Evolutionary conservation across 2,888 invertebrate genomes (phyloP).

Genomic region (Apomyelois bistriatella): DNA sequence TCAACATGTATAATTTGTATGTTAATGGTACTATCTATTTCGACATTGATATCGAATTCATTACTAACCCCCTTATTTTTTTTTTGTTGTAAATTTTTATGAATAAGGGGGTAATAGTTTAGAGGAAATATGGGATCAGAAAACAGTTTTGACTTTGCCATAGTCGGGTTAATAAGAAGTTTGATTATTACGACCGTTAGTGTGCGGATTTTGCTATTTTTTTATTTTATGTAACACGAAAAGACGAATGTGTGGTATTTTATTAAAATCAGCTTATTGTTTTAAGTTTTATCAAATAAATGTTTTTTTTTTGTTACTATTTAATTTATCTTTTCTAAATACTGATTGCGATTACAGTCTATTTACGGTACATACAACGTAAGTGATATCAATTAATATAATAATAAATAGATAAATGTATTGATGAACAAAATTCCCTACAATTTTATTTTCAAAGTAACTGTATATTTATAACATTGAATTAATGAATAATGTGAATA

Average conservation of each 20-base stretch:
- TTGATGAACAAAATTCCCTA: constrained; percentile 4
- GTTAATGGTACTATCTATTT: no score
- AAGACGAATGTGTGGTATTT: background rate
- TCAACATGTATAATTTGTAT: no score
- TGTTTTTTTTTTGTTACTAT: background rate
- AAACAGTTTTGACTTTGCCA: no score
- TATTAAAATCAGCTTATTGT: background rate
- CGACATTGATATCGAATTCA: no score
- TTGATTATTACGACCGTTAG: no score
- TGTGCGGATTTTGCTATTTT: no score
- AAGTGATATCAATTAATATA: constrained; percentile 6
- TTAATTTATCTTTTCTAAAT: background rate
- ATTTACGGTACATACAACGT: constrained; percentile 5
- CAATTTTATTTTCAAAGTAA: background rate
- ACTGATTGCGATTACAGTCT: background rate
- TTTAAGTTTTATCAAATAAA: background rate
- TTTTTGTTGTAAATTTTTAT: no score
- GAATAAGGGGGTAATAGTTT: no score
- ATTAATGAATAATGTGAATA: background rate
- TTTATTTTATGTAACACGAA: background rate
- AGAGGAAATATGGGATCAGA: no score
- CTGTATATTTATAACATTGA: background rate
- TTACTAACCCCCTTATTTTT: no score
- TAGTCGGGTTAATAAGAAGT: no score
- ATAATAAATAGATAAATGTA: background rate